Percentiles rank a stretch among this genome's conserved stretches.
These are phyloP conservation scores for Loripinus fragilis DNA, from an alignment of 2,888 invertebrate genomes.

Conservation along the genomic window DNA sequence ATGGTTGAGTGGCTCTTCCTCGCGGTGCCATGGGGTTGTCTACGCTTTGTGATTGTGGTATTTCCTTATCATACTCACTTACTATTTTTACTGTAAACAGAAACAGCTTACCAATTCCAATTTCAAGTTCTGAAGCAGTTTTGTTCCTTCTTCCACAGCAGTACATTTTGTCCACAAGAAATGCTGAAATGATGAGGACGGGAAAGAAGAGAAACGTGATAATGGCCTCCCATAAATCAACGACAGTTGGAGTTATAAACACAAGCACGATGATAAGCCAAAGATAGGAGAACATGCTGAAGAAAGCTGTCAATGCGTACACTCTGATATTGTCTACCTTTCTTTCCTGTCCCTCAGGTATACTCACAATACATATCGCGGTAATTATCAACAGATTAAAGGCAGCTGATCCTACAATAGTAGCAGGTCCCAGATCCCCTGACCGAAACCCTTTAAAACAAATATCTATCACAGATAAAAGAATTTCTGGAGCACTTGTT, in stretches of 20 bases:
- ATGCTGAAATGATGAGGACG: conserved; percentile 85
- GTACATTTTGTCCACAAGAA: conserved; percentile 84
- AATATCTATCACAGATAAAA: conserved; percentile 85
- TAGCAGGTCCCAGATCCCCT: conserved; percentile 85
- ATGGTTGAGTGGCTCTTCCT: too few species aligned
- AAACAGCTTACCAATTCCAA: conserved; percentile 71
- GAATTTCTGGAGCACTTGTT: conserved; percentile 86
- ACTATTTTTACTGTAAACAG: too few species aligned
- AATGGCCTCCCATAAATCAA: conserved; percentile 86
- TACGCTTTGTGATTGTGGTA: too few species aligned
- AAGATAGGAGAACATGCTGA: conserved; percentile 86
- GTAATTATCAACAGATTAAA: conserved; percentile 86
- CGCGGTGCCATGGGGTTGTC: too few species aligned
- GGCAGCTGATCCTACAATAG: conserved; percentile 86
- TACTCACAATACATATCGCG: conserved; percentile 85
- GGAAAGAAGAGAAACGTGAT: conserved; percentile 86
- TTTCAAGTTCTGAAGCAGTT: conserved; percentile 72
- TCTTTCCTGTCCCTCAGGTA: conserved; percentile 83
- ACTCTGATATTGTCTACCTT: conserved; percentile 84
- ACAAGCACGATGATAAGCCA: conserved; percentile 86
- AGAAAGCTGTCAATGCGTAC: conserved; percentile 82
- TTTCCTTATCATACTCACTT: too few species aligned
- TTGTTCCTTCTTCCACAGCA: conserved; percentile 67
- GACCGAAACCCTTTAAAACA: conserved; percentile 82
- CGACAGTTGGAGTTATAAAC: conserved; percentile 75